Evolutionary conservation across 2,888 invertebrate genomes (phyloP).

Genomic region (Catocala sponsa): DNA sequence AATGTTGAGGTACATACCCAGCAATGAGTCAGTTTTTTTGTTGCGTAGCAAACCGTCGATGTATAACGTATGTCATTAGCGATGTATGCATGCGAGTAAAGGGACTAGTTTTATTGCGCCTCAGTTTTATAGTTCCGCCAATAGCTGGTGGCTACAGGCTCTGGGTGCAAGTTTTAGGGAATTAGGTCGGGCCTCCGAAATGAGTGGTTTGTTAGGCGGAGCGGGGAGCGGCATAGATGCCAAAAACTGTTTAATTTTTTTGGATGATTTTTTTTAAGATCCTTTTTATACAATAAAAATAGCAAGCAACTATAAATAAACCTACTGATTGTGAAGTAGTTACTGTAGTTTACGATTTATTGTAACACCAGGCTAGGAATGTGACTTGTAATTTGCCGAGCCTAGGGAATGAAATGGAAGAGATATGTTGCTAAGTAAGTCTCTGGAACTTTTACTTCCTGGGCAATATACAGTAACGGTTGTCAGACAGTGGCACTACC

Average conservation of each 20-base stretch:
- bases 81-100: constrained; percentile 79
- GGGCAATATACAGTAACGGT: too few species aligned
- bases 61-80: constrained; percentile 73
- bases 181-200: constrained; percentile 60
- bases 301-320: too few species aligned
- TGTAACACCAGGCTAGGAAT: too few species aligned
- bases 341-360: too few species aligned
- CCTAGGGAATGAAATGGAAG: too few species aligned
- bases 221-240: constrained; percentile 12
- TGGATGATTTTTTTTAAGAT: too few species aligned
- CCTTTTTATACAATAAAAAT: too few species aligned
- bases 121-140: constrained; percentile 79
- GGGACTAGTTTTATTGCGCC: constrained; percentile 77
- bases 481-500: too few species aligned
- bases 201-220: constrained; percentile 17
- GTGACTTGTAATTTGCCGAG: too few species aligned
- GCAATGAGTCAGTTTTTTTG: neutral
- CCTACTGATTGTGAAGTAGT: too few species aligned
- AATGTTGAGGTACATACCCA: neutral
- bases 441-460: too few species aligned
- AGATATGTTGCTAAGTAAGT: too few species aligned
- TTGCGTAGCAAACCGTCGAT: constrained; percentile 48
- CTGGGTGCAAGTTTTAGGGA: constrained; percentile 79
- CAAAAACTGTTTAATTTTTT: neutral
- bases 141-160: constrained; percentile 68